Evolutionary conservation across 2,113 vertebrate species (phyloP), one percentile per base, ranked within the genome.

Genomic region (Cottus gobio): DNA sequence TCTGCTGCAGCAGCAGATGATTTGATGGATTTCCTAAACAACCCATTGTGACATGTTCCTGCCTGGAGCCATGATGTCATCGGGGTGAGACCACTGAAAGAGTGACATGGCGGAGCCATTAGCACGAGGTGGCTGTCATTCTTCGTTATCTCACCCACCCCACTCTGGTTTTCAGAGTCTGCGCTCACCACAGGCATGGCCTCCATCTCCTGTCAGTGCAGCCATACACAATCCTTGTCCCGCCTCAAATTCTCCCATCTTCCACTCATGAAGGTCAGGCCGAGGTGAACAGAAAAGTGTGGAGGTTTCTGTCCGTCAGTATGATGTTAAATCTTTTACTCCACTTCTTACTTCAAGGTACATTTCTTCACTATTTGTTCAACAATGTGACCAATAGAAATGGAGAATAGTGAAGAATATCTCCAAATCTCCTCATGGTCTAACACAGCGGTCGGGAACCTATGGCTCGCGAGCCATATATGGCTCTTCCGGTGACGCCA

Each of bases 171-270:
- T 65, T 73, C 48, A 46, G 75, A 54, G 79, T 78, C 74, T 77
- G 70, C 77, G 62, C 63, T 87, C 85, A 78, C 56, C 44, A 57
- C 48, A 79, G 71, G 66, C 81, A 84, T 91, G 83, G 86, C 77
- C 82, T 92, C 84, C 85, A 80, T 90, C 85, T 81, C 60, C 76
- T 91, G 92, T 93, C 91, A 93, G 86, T 88, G 90, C 67, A 84
- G 77, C 61, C 76, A 50, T 69, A 65, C 77, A 65, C 70, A 65
- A 75, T 61, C 66, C 71, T 54, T 7, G 15, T 72, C 64, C 80
- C 60, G 52, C 77, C 15, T 62, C 60, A 39, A 18, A 44, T 70
- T 57, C 52, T 70, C 77, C 70, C 77, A 72, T 77, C 80, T 68
- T 71, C 44, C 5, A 50, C 70, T 52, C 50, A 63, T 34, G 82